These are phyloP conservation scores for Hesperophylax magnus DNA, from an alignment of 1,140 invertebrate genomes.

Conservation along the genomic window DNA sequence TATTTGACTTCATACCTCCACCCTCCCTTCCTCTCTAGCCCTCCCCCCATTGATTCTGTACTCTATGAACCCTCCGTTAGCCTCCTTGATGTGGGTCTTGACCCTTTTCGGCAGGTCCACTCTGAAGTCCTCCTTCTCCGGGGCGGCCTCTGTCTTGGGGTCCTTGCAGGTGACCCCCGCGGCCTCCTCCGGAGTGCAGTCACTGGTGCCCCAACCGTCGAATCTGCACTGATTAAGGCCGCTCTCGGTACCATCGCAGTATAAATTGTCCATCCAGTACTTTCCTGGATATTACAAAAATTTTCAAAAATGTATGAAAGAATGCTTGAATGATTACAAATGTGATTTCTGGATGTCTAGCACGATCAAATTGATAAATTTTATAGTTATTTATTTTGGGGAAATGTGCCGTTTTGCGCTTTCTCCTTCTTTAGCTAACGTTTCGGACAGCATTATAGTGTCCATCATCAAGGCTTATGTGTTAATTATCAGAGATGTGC, in stretches of 20 bases:
- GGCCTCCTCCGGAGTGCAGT: slow-evolving; percentile 84
- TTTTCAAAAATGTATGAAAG: background rate
- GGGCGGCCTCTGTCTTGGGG: slow-evolving; percentile 52
- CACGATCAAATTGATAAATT: too few relatives aligned
- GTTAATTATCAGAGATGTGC: too few relatives aligned
- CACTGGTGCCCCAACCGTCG: slow-evolving; percentile 86
- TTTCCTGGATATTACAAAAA: slow-evolving; percentile 69
- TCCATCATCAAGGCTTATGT: too few relatives aligned
- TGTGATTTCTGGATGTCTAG: too few relatives aligned
- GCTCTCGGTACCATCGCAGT: slow-evolving; percentile 85
- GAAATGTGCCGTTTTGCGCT: too few relatives aligned
- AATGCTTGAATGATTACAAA: too few relatives aligned
- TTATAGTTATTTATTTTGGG: too few relatives aligned
- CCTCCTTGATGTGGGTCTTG: slow-evolving; percentile 65
- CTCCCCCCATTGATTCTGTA: slow-evolving; percentile 77
- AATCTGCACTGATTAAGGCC: slow-evolving; percentile 82
- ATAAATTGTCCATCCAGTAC: slow-evolving; percentile 93
- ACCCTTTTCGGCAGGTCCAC: slow-evolving; percentile 54
- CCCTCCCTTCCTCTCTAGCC: slow-evolving; percentile 77
- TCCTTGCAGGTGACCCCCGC: slow-evolving; percentile 85
- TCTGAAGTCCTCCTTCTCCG: slow-evolving; percentile 50
- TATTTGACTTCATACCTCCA: too few relatives aligned
- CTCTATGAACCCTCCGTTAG: slow-evolving; percentile 62
- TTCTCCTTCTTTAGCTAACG: too few relatives aligned
- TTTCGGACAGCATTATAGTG: too few relatives aligned